These are phyloP conservation scores for Steatocranus sp. DNA, from an alignment of 2,797 vertebrate species.

Conservation along the genomic window DNA sequence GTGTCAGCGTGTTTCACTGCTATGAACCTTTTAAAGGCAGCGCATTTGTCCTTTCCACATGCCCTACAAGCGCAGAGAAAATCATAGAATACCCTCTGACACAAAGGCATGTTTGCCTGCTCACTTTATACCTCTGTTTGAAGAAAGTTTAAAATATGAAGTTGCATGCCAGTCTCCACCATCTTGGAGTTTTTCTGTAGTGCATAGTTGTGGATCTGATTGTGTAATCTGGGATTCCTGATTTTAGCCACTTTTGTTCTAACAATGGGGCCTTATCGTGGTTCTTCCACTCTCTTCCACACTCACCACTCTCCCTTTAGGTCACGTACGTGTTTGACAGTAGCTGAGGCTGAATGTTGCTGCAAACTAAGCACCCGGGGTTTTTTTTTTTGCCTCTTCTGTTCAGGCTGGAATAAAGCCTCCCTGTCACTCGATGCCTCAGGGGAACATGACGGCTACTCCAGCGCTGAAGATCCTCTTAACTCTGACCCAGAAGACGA, in stretches of 20 bases:
- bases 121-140: not conserved
- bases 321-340: not conserved
- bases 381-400: not conserved
- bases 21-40: not conserved
- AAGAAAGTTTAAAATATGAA: not conserved
- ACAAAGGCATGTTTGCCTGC: constrained; percentile 1
- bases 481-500: constrained; percentile 96
- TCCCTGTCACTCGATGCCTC: constrained; percentile 86
- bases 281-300: constrained; percentile 1
- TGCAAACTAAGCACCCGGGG: not conserved
- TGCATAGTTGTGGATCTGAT: not conserved
- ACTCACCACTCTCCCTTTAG: not conserved
- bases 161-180: constrained; percentile 26
- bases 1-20: constrained; percentile 25
- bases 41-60: not conserved
- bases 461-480: constrained; percentile 89
- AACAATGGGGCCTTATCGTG: not conserved
- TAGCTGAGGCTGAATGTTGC: not conserved
- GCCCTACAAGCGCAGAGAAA: not conserved
- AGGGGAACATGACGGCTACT: constrained; percentile 92
- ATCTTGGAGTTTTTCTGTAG: not conserved
- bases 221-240: constrained; percentile 8
- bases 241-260: constrained; percentile 5
- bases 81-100: not conserved
- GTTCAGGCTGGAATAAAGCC: constrained; percentile 88